Base-by-base conservation (phyloP, 2,888 invertebrate genomes). In the Allolobophora icterica region DNA sequence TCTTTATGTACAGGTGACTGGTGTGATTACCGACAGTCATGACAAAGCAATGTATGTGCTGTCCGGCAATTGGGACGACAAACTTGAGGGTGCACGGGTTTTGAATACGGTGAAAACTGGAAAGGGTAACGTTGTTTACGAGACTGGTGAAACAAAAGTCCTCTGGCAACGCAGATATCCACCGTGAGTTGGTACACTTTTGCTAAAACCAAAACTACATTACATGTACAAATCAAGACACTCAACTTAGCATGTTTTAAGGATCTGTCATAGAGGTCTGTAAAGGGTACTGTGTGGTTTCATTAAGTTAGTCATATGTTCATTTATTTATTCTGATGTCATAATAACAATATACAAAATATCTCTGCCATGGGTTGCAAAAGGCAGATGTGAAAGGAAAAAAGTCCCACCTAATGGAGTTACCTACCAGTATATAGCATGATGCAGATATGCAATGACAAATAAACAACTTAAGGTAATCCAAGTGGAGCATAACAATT, bases 71-170 rank as follows among this genome's bases (percentile, higher is more conserved):
- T 99, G 99, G 99, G 99, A 99, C 96, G 96, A 97, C 93, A 97
- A 97, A 95, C 98, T 99, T 94, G 99, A 99, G 96, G 97, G 98
- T 93, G 98, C 99, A 91, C 97, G 97, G 71, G 98, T 99, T 21
- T 91, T 95, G 34, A 94, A 94, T 91, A 94, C 94, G 15, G 96
- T 93, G 96, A 95, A 97, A 95, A 95, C 95, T 91, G 93, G 93
- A 91, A 94, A 94, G 91, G 96, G 96, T 91, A 95, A 95, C 93
- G 97, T 98, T 38, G 97, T 98, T 13, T 98, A 99, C 96, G 98
- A 99, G 96, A 98, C 99, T 33, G 98, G 98, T 93, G 97, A 97
- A 92, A 97, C 98, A 94, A 96, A 96, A 93, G 95, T 97, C 89
- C 97, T 98, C 92, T 99, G 99, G 99, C 97, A 97, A 95, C 96